Percentiles rank a stretch among this genome's conserved stretches.
These are phyloP conservation scores for Euglossa dilemma DNA, from an alignment of 1,140 invertebrate species.

Conservation along the genomic window DNA sequence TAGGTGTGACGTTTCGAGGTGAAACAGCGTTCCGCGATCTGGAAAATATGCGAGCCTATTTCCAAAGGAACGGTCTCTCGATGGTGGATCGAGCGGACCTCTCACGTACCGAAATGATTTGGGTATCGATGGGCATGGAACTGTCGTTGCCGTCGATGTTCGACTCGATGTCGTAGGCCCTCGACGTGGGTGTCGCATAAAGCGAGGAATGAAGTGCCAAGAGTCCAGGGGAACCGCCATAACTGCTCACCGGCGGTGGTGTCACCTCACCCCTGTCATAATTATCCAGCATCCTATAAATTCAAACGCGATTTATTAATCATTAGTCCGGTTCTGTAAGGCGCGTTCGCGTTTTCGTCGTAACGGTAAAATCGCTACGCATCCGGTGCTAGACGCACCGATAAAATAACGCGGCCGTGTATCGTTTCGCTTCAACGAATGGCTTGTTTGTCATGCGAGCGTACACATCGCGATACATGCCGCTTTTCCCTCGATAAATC, in stretches of 20 bases:
- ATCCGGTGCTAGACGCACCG: slow-evolving; percentile 28
- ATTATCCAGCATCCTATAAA: slow-evolving; percentile 81
- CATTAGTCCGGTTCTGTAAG: not conserved
- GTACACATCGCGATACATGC: not conserved
- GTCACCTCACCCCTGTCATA: slow-evolving; percentile 82
- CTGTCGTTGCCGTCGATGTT: slow-evolving; percentile 79
- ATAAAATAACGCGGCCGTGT: slow-evolving; percentile 17
- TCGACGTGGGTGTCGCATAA: slow-evolving; percentile 77
- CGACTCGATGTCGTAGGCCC: slow-evolving; percentile 80
- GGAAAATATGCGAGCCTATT: slow-evolving; percentile 26
- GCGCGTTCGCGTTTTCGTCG: not conserved
- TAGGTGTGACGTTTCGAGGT: slow-evolving; percentile 34
- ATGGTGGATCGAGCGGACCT: not conserved
- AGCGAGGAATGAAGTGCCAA: slow-evolving; percentile 80
- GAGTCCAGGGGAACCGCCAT: slow-evolving; percentile 79
- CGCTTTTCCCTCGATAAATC: slow-evolving; percentile 7
- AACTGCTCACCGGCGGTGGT: slow-evolving; percentile 78
- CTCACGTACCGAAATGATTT: slow-evolving; percentile 79
- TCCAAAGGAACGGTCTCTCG: not conserved
- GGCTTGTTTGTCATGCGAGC: slow-evolving; percentile 13
- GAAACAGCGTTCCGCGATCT: slow-evolving; percentile 8
- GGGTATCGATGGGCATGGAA: slow-evolving; percentile 80
- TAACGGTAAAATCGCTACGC: slow-evolving; percentile 35
- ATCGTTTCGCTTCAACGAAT: slow-evolving; percentile 35
- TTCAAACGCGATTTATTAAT: slow-evolving; percentile 3